phyloP scores from a whole-genome alignment of 1,140 invertebrate genomes.

The Cotesia glomerata region DNA sequence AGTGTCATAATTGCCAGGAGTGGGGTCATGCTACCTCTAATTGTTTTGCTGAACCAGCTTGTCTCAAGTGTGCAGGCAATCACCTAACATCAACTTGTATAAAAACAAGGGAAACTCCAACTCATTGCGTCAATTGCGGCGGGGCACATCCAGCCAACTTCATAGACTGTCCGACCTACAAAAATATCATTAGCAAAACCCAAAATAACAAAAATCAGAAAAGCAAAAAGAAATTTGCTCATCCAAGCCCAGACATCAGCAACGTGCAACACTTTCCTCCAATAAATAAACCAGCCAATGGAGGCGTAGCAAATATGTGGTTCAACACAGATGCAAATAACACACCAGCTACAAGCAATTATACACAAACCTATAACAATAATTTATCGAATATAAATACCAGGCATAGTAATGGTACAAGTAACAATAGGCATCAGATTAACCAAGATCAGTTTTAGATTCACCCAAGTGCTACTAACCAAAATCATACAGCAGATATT shows the following conservation, averaged over 20 bases:
- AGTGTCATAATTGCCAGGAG: slow-evolving; percentile 29
- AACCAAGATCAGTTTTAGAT: not conserved
- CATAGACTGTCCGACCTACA: slow-evolving; percentile 6
- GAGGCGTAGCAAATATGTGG: too few species aligned
- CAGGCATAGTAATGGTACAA: too few species aligned
- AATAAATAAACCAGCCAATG: too few species aligned
- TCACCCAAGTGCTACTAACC: not conserved
- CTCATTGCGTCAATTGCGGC: slow-evolving; percentile 48
- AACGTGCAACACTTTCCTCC: too few species aligned
- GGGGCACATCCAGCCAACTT: slow-evolving; percentile 39
- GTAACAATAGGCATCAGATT: not conserved
- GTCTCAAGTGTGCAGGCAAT: slow-evolving; percentile 34
- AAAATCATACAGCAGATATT: not conserved
- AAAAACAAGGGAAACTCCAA: slow-evolving; percentile 29
- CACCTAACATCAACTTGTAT: slow-evolving; percentile 40
- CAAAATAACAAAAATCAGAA: not conserved
- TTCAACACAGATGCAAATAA: too few species aligned
- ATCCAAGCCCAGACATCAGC: too few species aligned
- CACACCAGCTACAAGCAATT: too few species aligned
- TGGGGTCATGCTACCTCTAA: slow-evolving; percentile 44
- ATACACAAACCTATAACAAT: too few species aligned
- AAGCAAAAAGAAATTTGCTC: not conserved
- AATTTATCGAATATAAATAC: too few species aligned
- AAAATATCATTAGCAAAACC: slow-evolving; percentile 10
- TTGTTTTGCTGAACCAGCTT: slow-evolving; percentile 35